Evolutionary conservation across 1,140 invertebrate genomes (phyloP), one percentile per base, ranked within the genome.

Genomic region (Ostrea edulis): DNA sequence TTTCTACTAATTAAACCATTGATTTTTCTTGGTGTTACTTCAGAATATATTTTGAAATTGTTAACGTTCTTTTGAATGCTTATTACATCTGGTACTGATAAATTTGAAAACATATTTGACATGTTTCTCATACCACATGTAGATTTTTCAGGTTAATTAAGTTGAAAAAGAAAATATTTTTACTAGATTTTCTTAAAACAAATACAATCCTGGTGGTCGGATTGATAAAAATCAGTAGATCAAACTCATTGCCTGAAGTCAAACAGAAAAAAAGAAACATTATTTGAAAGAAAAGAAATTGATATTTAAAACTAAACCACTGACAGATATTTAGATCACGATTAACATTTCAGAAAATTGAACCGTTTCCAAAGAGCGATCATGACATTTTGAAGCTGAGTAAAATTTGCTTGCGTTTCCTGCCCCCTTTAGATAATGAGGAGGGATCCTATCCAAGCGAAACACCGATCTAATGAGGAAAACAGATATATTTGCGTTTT

Each of bases 321-420:
- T 77, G 68, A 14, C 68, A 77, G 22, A 29, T 25, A 29, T 29
- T 77, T 29, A 77, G 68, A 77, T 77, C 35, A 77, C 29, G 14
- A 35, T 77, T 29, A 77, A 77, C 68, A 77, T 77, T 77, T 77
- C 29, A 35, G 68, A 77, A 77, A 77, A 77, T 77, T 77, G 68
- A 77, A 77, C 68, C 68, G 29, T 7, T 77, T 77, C 68, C 68
- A 77, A 77, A 25, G 7, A 77, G 12, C 8, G 11, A 29, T 29
- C 68, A 35, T 29, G 68, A 77, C 29, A 25, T 29, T 77, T 77
- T 14, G 68, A 35, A 77, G 68, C 68, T 71, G 68, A 0, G 68
- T 77, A 77, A 35, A 68, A 29, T 77, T 77, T 44, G 29, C 11
- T 29, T 77, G 29, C 14, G 25, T 29, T 77, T 77, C 68, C 68